Evolutionary conservation across 2,888 invertebrate species (phyloP), one percentile per base, ranked within the genome.

Genomic region (Eupithecia inturbata): DNA sequence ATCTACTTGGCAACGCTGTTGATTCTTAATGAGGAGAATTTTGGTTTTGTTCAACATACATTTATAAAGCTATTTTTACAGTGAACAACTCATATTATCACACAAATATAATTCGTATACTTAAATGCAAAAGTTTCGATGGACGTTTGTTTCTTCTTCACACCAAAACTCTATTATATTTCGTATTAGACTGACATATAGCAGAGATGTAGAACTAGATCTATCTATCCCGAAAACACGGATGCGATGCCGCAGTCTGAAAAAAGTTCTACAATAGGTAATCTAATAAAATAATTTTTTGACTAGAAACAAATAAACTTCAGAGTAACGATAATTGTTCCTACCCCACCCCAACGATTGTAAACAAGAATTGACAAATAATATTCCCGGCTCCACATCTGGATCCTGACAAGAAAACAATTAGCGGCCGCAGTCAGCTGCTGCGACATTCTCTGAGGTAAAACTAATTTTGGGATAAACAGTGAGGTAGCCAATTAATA

Each of bases 331-430:
- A 22, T 22, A 53, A 22, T 53, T 19, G 82, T 79, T 80, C 62
- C 28, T 62, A 74, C 81, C 82, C 83, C 75, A 74, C 81, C 82
- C 83, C 75, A 82, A 81, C 82, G 84, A 83, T 80, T 86, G 84
- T 85, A 85, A 86, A 88, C 86, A 87, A 84, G 83, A 82, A 85
- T 82, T 87, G 82, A 84, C 82, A 84, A 82, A 80, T 85, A 87
- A 86, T 87, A 87, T 85, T 81, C 82, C 84, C 80, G 72, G 77
- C 80, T 80, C 81, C 78, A 83, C 89, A 89, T 89, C 88, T 89
- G 88, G 82, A 81, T 78, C 74, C 82, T 82, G 85, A 84, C 87
- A 85, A 82, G 86, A 82, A 85, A 87, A 87, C 87, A 83, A 87
- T 89, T 85, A 85, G 73, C 66, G 64, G 76, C 70, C 60, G 33